Percentiles rank a stretch among this genome's conserved stretches.
Evolutionary conservation across 2,113 vertebrate genomes (phyloP).

Genomic region (Gadus chalcogrammus): DNA sequence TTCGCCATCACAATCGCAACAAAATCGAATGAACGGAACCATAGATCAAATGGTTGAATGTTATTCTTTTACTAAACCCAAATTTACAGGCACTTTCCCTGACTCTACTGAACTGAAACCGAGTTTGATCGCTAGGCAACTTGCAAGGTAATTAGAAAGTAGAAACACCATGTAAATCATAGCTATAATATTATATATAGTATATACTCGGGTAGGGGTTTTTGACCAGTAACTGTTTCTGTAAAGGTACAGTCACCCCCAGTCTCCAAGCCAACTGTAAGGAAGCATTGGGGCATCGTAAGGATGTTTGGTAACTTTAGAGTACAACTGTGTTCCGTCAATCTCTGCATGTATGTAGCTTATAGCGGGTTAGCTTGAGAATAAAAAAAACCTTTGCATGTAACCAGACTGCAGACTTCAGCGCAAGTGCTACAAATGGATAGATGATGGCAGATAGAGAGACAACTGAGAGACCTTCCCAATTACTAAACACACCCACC

Average conservation of each 20-base stretch:
- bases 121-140: slow-evolving; percentile 36
- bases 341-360: slow-evolving; percentile 51
- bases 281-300: slow-evolving; percentile 30
- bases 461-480: no score
- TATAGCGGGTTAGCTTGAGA: slow-evolving; percentile 53
- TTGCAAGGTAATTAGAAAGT: slow-evolving; percentile 25
- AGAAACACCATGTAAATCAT: slow-evolving; percentile 61
- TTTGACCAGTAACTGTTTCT: slow-evolving; percentile 62
- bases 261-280: no score
- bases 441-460: no score
- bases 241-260: slow-evolving; percentile 36
- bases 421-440: neutral
- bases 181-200: slow-evolving; percentile 42
- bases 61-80: slow-evolving; percentile 4
- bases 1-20: no score
- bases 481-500: no score
- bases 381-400: slow-evolving; percentile 48
- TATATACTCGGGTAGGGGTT: slow-evolving; percentile 57
- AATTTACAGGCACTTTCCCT: slow-evolving; percentile 1
- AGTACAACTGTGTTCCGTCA: slow-evolving; percentile 38
- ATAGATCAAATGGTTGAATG: slow-evolving; percentile 15
- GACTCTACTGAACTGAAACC: slow-evolving; percentile 36
- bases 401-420: slow-evolving; percentile 21
- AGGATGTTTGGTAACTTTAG: slow-evolving; percentile 52
- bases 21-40: neutral